Evolutionary conservation across 2,113 vertebrate genomes (phyloP).

Genomic region (Procavia capensis): DNA sequence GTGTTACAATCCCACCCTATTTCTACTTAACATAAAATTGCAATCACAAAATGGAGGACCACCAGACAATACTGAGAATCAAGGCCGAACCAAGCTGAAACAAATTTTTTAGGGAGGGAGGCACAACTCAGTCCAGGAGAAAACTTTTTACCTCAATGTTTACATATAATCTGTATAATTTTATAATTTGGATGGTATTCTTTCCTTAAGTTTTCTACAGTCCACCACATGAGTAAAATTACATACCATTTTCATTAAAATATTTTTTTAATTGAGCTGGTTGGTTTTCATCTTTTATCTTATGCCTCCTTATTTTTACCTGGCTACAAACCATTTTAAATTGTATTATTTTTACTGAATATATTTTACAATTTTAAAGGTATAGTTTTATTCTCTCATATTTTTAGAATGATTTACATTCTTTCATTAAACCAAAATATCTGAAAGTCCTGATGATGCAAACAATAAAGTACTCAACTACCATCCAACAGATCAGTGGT

Average conservation of each 20-base stretch:
- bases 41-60: no score
- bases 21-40: no score
- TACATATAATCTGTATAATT: neutral
- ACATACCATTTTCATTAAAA: constrained; percentile 17
- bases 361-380: neutral
- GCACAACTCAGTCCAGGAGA: no score
- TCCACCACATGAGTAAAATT: neutral
- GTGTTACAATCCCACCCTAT: no score
- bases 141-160: constrained; percentile 30
- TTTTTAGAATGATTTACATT: neutral
- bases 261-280: neutral
- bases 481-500: no score
- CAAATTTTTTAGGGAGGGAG: no score
- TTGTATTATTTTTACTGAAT: constrained; percentile 4
- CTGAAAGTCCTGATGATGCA: no score
- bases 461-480: no score
- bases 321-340: neutral
- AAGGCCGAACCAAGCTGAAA: no score
- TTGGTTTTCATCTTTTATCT: neutral
- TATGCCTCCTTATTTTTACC: neutral
- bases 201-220: neutral
- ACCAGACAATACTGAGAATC: no score
- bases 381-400: neutral
- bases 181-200: neutral
- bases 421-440: neutral